Evolutionary conservation across 2,888 invertebrate genomes (phyloP), one percentile per base, ranked within the genome.

Genomic region (Volucella inanis): DNA sequence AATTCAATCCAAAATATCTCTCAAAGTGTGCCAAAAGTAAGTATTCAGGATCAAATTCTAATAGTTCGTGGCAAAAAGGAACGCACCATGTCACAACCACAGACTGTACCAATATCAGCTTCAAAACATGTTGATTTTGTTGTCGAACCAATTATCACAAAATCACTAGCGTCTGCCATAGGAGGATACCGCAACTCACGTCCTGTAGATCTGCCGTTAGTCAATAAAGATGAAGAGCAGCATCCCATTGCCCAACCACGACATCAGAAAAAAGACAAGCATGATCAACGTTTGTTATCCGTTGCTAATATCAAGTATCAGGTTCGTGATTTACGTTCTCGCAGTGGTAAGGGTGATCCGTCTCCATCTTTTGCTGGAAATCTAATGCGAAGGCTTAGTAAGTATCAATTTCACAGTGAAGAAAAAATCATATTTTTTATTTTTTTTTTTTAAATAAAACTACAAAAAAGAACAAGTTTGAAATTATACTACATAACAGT

Each of bases 321-420:
- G 91, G 92, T 90, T 89, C 90, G 91, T 89, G 92, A 91, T 90
- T 88, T 91, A 64, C 89, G 92, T 67, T 88, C 89, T 54, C 90
- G 90, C 49, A 88, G 89, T 87, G 89, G 89, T 87, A 91, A 90
- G 88, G 90, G 90, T 61, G 91, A 92, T 87, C 90, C 90, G 62
- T 89, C 93, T 88, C 92, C 93, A 77, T 93, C 95, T 87, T 95
- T 96, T 93, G 94, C 95, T 89, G 95, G 95, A 91, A 95, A 94
- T 93, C 93, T 96, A 89, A 95, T 96, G 93, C 94, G 96, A 92
- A 95, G 96, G 94, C 96, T 96, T 95, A 96, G 97, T 97, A 96
- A 97, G 97, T 97, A 94, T 93, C 92, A 92, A 91, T 90, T 92
- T 78, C 76, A 87, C 59, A 86, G 67, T 80, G 12, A 68, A 67